Base-by-base conservation (phyloP, 2,888 invertebrate species). In the Gastracanthus pulcherrimus region DNA sequence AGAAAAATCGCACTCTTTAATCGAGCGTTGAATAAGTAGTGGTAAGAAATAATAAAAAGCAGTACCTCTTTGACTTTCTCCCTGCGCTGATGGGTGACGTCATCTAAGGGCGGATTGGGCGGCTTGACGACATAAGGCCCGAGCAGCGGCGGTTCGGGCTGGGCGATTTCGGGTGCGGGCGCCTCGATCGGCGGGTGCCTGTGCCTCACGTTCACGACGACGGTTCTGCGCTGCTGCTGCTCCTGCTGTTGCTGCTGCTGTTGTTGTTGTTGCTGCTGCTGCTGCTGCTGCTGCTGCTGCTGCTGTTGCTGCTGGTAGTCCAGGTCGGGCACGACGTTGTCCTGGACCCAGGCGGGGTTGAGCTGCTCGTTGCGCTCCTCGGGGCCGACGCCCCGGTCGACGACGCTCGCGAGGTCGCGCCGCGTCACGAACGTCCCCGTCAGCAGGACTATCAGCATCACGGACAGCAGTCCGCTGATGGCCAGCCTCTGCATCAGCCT, bases 1-100 rank as follows among this genome's bases (percentile, higher is more conserved):
- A n/a, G n/a, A n/a, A n/a, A n/a, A n/a, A n/a, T n/a, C n/a, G n/a
- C n/a, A n/a, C n/a, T n/a, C n/a, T n/a, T n/a, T n/a, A n/a, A n/a
- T n/a, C n/a, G n/a, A n/a, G n/a, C n/a, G n/a, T n/a, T n/a, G n/a
- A n/a, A n/a, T n/a, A n/a, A n/a, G n/a, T n/a, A n/a, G n/a, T n/a
- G n/a, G n/a, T n/a, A n/a, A 51, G 7, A 19, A 9, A 34, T 16
- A 60, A 16, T n/a, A 34, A 60, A 60, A 31, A 13, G n/a, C 29
- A 11, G 11, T 84, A 84, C 91, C 91, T 92, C 90, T 83, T 92
- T 91, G 82, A 92, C 89, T 87, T 91, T 92, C 83, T 91, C 90
- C 62, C 92, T 87, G 29, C 91, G 88, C 78, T 89, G 89, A 84
- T 90, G 86, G 7, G 90, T 91, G 60, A 90, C 86, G 78, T 91